phyloP scores from a whole-genome alignment of 2,113 vertebrate species.

The Malurus alboscapulatus region DNA sequence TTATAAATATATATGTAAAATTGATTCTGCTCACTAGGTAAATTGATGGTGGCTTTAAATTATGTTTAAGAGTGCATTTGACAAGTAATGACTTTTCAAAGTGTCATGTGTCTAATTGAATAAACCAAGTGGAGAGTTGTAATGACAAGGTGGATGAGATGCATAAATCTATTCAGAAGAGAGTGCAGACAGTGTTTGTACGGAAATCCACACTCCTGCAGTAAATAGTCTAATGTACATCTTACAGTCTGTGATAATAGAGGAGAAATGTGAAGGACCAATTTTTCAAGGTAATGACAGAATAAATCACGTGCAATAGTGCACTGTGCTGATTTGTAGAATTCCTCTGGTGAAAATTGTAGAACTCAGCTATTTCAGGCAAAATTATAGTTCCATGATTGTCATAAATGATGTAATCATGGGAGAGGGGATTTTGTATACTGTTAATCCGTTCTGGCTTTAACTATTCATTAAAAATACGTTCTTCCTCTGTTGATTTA shows the following conservation, averaged over 20 bases:
- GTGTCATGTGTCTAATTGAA: conserved; percentile 75
- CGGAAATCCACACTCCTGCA: conserved; percentile 64
- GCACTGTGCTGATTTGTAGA: conserved; percentile 70
- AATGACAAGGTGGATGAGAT: conserved; percentile 67
- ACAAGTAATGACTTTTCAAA: conserved; percentile 73
- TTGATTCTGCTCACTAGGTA: conserved; percentile 23
- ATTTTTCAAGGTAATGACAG: conserved; percentile 84
- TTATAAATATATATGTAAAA: background rate
- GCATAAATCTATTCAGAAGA: conserved; percentile 57
- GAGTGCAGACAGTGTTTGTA: conserved; percentile 69
- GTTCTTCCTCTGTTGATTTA: conserved; percentile 52
- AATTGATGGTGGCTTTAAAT: conserved; percentile 60
- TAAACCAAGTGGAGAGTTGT: conserved; percentile 73
- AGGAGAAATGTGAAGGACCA: conserved; percentile 79
- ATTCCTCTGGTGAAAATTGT: conserved; percentile 75
- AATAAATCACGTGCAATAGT: conserved; percentile 81
- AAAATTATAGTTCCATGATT: conserved; percentile 72
- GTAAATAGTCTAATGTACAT: conserved; percentile 81
- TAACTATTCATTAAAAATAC: conserved; percentile 60
- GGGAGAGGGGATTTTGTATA: conserved; percentile 43
- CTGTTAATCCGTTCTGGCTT: conserved; percentile 57
- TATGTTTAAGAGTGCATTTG: conserved; percentile 59
- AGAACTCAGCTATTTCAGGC: conserved; percentile 76
- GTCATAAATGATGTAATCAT: conserved; percentile 72
- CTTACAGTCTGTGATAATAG: conserved; percentile 78